These are phyloP conservation scores for Atlantisia rogersi DNA, from an alignment of 2,113 vertebrate species.

Conservation along the genomic window DNA sequence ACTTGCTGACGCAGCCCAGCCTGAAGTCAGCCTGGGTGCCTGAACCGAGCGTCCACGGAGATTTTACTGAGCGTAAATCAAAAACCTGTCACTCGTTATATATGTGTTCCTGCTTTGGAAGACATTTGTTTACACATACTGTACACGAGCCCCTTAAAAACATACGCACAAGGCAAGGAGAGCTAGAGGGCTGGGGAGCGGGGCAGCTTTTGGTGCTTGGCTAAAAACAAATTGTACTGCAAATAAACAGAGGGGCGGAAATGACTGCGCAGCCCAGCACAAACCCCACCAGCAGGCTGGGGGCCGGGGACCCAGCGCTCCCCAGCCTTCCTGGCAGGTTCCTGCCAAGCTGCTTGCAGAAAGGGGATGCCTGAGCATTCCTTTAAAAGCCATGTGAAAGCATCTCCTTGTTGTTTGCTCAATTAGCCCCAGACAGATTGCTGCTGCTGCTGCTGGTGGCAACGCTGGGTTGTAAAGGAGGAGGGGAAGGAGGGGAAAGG, in stretches of 20 bases:
- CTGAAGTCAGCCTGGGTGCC: conserved; percentile 48
- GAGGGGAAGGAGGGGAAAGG: conserved; percentile 68
- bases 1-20: conserved; percentile 60
- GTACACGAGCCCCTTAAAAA: conserved; percentile 42
- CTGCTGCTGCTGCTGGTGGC: conserved; percentile 74
- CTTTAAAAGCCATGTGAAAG: conserved; percentile 70
- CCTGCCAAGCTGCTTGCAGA: conserved; percentile 51
- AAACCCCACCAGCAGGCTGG: conserved; percentile 24
- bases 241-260: conserved; percentile 61
- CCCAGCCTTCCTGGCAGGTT: conserved; percentile 62
- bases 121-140: conserved; percentile 52
- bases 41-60: neutral
- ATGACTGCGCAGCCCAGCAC: conserved; percentile 39
- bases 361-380: conserved; percentile 63
- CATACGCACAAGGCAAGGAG: neutral
- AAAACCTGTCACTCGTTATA: conserved; percentile 37
- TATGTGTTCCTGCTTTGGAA: conserved; percentile 36
- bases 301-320: conserved; percentile 30
- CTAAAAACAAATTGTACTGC: conserved; percentile 59
- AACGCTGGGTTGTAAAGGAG: conserved; percentile 75
- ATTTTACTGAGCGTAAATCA: conserved; percentile 49
- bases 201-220: conserved; percentile 21
- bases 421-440: conserved; percentile 77
- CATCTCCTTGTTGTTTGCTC: conserved; percentile 77
- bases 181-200: conserved; percentile 8